Evolutionary conservation across 1,140 invertebrate species (phyloP).

Genomic region (Cotesia typhae): DNA sequence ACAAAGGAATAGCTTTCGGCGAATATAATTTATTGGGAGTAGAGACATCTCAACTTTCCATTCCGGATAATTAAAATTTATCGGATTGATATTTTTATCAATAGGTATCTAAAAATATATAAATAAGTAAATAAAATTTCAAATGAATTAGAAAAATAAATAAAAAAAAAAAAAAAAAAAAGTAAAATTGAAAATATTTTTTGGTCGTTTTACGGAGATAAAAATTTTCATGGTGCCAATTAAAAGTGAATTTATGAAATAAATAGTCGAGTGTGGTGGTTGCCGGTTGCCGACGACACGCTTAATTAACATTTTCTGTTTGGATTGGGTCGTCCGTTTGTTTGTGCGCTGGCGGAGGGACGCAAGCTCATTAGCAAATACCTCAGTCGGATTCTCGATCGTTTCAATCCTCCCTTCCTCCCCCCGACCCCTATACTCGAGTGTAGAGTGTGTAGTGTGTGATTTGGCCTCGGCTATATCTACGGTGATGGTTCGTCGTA

Average conservation of each 20-base stretch:
- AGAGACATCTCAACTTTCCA: no score
- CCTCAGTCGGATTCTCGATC: conserved; percentile 52
- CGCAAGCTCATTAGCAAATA: conserved; percentile 64
- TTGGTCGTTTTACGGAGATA: conserved; percentile 33
- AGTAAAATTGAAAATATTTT: no score
- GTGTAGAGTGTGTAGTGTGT: conserved; percentile 43
- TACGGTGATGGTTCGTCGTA: conserved; percentile 48
- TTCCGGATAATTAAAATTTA: no score
- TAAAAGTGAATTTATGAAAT: conserved; percentile 38
- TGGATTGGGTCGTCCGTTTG: conserved; percentile 27
- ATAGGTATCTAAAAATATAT: no score
- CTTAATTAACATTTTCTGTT: conserved; percentile 64
- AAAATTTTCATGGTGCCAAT: conserved; percentile 29
- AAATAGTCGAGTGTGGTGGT: conserved; percentile 36
- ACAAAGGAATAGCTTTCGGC: no score
- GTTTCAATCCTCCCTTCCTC: conserved; percentile 31
- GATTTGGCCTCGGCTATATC: conserved; percentile 63
- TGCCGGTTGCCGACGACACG: conserved; percentile 22
- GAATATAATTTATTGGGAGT: no score
- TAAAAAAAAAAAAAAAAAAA: no score
- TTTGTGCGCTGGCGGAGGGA: conserved; percentile 24
- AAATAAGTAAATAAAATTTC: not conserved
- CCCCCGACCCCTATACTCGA: conserved; percentile 2
- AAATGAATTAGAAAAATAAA: not conserved
- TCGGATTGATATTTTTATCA: no score